phyloP scores from a whole-genome alignment of 2,888 invertebrate genomes.

The Busseola fusca region DNA sequence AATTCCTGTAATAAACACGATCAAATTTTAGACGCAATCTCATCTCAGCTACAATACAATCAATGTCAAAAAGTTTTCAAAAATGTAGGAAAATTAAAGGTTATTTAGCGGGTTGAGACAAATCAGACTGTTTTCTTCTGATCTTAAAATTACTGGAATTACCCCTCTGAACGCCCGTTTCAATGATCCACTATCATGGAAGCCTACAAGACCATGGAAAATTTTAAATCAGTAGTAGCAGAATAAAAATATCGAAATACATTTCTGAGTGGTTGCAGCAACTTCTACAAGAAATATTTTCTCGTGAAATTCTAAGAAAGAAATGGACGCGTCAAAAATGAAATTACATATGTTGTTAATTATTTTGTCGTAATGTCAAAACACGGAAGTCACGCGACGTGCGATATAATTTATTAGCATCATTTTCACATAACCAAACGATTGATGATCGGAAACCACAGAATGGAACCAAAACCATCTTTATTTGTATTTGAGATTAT shows the following conservation, averaged over 20 bases:
- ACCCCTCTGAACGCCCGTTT: too few relatives aligned
- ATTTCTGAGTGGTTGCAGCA: conserved; percentile 9
- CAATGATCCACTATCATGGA: neutral
- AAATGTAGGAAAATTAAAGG: neutral
- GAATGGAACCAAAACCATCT: neutral
- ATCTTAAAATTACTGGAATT: neutral
- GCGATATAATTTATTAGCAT: conserved; percentile 21
- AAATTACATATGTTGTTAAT: conserved; percentile 53
- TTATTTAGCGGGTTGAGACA: neutral
- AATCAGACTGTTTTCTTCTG: neutral
- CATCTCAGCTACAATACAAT: neutral
- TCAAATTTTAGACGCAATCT: neutral
- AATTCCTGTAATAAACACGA: too few relatives aligned
- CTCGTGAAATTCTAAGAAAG: conserved; percentile 27
- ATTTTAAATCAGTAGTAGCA: neutral
- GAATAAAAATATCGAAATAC: conserved; percentile 32
- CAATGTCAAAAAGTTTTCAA: neutral
- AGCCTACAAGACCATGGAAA: too few relatives aligned
- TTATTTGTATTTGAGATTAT: conserved; percentile 4
- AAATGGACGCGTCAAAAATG: conserved; percentile 37
- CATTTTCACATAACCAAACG: conserved; percentile 14
- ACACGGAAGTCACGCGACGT: conserved; percentile 43
- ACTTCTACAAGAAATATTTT: conserved; percentile 20
- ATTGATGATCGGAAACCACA: conserved; percentile 26
- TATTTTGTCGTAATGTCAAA: conserved; percentile 59